These are phyloP conservation scores for Phalacrocorax aristotelis DNA, from an alignment of 2,113 vertebrate species.

Conservation along the genomic window DNA sequence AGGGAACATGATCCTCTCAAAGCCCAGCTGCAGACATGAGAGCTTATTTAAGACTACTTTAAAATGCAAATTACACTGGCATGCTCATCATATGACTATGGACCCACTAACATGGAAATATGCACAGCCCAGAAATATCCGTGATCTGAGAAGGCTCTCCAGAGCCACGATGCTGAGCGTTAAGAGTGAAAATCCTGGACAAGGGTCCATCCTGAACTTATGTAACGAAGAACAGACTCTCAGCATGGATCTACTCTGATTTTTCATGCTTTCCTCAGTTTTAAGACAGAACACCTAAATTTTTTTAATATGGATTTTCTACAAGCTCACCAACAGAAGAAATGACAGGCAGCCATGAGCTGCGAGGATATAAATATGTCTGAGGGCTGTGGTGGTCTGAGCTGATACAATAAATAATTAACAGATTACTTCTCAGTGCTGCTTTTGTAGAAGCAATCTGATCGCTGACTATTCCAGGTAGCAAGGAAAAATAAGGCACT, in stretches of 20 bases:
- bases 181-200: background rate
- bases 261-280: background rate
- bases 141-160: background rate
- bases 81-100: background rate
- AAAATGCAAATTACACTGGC: constrained; percentile 42
- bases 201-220: background rate
- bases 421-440: background rate
- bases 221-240: background rate
- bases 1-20: constrained; percentile 47
- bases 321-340: background rate
- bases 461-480: background rate
- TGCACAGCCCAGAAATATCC: background rate
- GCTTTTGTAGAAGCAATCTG: background rate
- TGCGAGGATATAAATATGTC: background rate
- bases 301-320: constrained; percentile 8
- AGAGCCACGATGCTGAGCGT: background rate
- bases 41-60: constrained; percentile 57
- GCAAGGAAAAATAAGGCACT: background rate
- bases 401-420: background rate
- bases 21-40: constrained; percentile 51
- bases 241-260: background rate
- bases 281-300: background rate
- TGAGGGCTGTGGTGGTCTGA: background rate
- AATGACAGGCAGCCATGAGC: background rate
- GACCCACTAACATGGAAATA: constrained; percentile 9